Percentiles rank a stretch among this genome's conserved stretches.
phyloP scores from a whole-genome alignment of 2,113 vertebrate species.

The Gymnocephalus cernua region DNA sequence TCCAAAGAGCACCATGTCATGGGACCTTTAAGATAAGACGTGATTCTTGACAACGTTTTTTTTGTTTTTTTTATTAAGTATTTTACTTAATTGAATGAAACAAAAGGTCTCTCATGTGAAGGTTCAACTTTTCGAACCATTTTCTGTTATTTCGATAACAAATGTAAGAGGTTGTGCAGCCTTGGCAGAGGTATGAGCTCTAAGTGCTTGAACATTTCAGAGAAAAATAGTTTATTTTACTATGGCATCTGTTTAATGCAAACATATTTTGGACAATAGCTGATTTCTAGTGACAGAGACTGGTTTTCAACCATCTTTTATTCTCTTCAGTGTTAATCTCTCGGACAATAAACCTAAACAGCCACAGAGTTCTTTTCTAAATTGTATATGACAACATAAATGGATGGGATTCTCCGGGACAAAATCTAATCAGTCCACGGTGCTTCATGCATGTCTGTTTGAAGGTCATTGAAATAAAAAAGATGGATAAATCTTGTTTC shows the following conservation, averaged over 20 bases:
- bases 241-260: not conserved
- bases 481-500: conserved; percentile 32
- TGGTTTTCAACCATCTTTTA: not conserved
- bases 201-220: not conserved
- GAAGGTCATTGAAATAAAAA: conserved; percentile 58
- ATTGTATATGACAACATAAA: conserved; percentile 53
- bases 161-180: not conserved
- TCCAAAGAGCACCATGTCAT: too few species aligned
- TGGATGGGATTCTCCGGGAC: conserved; percentile 12
- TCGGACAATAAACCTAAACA: conserved; percentile 20
- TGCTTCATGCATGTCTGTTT: conserved; percentile 40
- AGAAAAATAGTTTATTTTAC: conserved; percentile 5
- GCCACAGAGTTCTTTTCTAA: conserved; percentile 5
- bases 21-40: not conserved
- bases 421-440: conserved; percentile 36
- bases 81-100: not conserved
- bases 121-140: not conserved
- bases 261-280: not conserved
- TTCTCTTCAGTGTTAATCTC: conserved; percentile 11
- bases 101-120: not conserved
- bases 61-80: not conserved
- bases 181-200: not conserved
- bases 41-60: not conserved
- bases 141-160: not conserved
- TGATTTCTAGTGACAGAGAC: conserved; percentile 12